Evolutionary conservation across 2,113 vertebrate genomes (phyloP).

Genomic region (Dromaius novaehollandiae): DNA sequence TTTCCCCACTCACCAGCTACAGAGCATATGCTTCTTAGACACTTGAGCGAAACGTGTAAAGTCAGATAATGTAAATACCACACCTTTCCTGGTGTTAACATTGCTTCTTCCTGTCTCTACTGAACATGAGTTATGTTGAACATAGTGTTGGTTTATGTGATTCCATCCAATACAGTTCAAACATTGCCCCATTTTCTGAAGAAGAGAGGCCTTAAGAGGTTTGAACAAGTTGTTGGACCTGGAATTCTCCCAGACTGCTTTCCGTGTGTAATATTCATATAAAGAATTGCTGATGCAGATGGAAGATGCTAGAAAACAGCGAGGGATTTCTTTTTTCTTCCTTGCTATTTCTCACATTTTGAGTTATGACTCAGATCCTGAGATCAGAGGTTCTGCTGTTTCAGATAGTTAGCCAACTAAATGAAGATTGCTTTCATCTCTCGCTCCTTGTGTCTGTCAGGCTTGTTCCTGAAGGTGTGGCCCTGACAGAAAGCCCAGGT

Average conservation of each 20-base stretch:
- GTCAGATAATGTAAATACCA: background rate
- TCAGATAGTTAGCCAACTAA: background rate
- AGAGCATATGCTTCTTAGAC: background rate
- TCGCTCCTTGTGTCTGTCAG: accelerated
- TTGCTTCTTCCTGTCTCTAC: background rate
- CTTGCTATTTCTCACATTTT: background rate
- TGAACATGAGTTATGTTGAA: accelerated
- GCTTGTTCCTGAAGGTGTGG: background rate
- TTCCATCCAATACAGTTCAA: background rate
- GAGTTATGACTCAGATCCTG: background rate
- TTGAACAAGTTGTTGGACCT: background rate
- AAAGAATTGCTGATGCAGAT: background rate
- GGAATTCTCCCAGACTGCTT: background rate
- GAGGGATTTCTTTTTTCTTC: background rate
- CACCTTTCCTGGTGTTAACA: background rate
- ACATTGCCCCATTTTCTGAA: background rate
- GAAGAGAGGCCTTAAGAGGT: background rate
- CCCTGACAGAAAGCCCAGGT: background rate
- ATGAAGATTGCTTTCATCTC: background rate
- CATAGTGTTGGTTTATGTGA: accelerated
- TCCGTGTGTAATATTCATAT: no score
- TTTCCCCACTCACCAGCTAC: background rate
- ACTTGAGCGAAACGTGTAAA: background rate
- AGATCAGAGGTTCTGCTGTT: background rate
- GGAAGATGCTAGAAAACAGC: background rate